Percentiles rank a stretch among this genome's conserved stretches.
Evolutionary conservation across 2,888 invertebrate genomes (phyloP).

Genomic region (Catocala sponsa): DNA sequence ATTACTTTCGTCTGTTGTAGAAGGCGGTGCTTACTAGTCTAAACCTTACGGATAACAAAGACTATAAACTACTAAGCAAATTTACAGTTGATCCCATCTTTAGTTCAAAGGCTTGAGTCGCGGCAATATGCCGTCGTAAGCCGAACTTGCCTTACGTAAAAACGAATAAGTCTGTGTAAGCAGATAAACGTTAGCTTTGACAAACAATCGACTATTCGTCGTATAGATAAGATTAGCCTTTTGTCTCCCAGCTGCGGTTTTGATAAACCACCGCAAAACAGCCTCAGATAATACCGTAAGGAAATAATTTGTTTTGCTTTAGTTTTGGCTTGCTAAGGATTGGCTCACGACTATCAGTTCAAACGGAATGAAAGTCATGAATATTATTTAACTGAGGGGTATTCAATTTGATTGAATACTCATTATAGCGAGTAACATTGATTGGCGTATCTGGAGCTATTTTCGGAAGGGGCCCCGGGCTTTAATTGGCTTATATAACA

Average conservation of each 20-base stretch:
- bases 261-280: conserved; percentile 51
- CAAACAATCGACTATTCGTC: conserved; percentile 50
- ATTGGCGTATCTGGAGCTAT: no score
- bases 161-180: conserved; percentile 34
- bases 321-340: conserved; percentile 27
- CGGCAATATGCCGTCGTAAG: not conserved
- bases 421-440: no score
- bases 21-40: not conserved
- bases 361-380: no score
- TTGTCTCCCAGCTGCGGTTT: conserved; percentile 46
- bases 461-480: no score
- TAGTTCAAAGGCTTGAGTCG: conserved; percentile 1
- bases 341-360: not conserved
- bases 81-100: not conserved
- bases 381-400: no score
- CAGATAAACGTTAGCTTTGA: conserved; percentile 46
- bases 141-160: conserved; percentile 27
- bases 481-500: no score
- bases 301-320: conserved; percentile 47
- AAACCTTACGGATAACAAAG: not conserved
- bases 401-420: no score
- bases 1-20: no score
- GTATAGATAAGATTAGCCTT: conserved; percentile 46
- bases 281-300: conserved; percentile 43
- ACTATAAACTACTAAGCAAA: not conserved